These are phyloP conservation scores for Mantis religiosa DNA, from an alignment of 2,888 invertebrate species.

Conservation along the genomic window DNA sequence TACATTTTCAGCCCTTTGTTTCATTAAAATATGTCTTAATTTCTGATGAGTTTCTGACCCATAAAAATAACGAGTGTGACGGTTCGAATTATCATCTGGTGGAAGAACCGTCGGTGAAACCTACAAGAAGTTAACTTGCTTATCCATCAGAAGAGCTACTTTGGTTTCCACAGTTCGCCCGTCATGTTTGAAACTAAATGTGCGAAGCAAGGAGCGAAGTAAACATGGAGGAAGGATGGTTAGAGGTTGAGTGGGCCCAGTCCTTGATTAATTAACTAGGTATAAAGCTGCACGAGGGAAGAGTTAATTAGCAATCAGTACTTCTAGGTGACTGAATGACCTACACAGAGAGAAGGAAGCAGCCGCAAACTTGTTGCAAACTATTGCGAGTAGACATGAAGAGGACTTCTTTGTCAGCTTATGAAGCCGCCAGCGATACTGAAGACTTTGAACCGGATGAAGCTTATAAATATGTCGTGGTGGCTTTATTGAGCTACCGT, in stretches of 20 bases:
- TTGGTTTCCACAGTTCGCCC: not conserved
- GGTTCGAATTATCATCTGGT: not conserved
- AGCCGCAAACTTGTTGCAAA: not conserved
- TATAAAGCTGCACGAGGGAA: not conserved
- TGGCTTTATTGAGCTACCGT: no score
- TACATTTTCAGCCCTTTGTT: not conserved
- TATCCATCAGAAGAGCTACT: not conserved
- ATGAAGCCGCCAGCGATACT: not conserved
- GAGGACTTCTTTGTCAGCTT: not conserved
- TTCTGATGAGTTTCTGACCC: not conserved
- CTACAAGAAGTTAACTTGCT: not conserved
- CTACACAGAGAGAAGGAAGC: not conserved
- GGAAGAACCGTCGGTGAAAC: not conserved
- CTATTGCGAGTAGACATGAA: not conserved
- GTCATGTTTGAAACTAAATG: not conserved
- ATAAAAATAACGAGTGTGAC: not conserved
- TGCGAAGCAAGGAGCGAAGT: not conserved
- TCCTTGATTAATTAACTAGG: conserved; percentile 3
- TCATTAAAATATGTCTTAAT: not conserved
- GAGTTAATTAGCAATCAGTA: conserved; percentile 8
- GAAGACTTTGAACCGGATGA: not conserved
- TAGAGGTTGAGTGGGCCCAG: not conserved
- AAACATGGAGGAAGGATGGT: not conserved
- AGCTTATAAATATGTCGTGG: no score
- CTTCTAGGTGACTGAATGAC: not conserved